phyloP scores from a whole-genome alignment of 2,113 vertebrate species.

The Cyrtonyx montezumae region DNA sequence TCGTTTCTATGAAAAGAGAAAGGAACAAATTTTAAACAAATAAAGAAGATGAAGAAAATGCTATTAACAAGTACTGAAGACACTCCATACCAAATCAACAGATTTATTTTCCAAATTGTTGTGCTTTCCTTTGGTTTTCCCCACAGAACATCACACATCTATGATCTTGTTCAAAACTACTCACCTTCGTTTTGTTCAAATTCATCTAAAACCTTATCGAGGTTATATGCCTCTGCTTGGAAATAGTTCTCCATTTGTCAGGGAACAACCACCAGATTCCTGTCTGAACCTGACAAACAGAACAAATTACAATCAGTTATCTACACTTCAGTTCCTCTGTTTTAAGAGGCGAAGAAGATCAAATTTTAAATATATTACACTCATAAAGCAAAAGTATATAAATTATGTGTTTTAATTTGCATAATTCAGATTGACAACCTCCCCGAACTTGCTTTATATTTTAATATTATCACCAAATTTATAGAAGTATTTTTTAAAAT shows the following conservation, averaged over 20 bases:
- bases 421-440: background rate
- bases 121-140: background rate
- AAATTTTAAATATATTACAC: background rate
- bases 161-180: constrained; percentile 24
- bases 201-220: constrained; percentile 99
- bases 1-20: background rate
- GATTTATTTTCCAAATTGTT: background rate
- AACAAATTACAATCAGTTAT: constrained; percentile 33
- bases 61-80: background rate
- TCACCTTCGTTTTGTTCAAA: constrained; percentile 99
- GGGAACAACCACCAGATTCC: constrained; percentile 84
- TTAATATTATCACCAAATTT: background rate
- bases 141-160: background rate
- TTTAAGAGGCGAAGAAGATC: background rate
- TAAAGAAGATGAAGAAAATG: background rate
- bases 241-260: constrained; percentile 99
- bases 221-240: constrained; percentile 98
- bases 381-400: background rate
- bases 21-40: background rate
- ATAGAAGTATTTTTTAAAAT: background rate
- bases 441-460: background rate
- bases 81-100: background rate
- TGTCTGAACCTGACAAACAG: constrained; percentile 82
- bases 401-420: background rate
- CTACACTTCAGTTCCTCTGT: background rate